Evolutionary conservation across 2,113 vertebrate genomes (phyloP), one percentile per base, ranked within the genome.

Genomic region (Erythrocercus mccallii): DNA sequence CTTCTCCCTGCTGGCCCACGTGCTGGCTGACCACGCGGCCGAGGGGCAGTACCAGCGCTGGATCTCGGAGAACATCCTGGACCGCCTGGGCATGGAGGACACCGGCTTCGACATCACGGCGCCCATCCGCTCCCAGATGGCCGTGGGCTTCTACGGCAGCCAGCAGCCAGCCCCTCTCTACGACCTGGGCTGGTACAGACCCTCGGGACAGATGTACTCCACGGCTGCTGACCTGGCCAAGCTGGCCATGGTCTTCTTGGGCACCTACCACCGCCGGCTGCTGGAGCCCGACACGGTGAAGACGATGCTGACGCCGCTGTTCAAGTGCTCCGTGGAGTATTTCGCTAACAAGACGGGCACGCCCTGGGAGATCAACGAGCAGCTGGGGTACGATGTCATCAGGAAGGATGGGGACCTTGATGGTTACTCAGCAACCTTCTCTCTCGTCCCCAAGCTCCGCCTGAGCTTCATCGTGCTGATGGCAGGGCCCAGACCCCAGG

Each of bases 181-280:
- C 6, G 98, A 99, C 92, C 98, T 99, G 2, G 98, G 99, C 88
- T 99, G 99, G 99, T 99, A 99, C 87, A 97, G 99, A 23, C 99
- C 99, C 12, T 99, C 98, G 0, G 99, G 99, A 11, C 99, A 99
- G 96, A 99, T 99, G 99, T 99, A 98, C 87, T 99, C 99, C 72
- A 99, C 99, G 0, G 80, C 98, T 1, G 98, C 98, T 0, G 99
- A 99, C 97, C 98, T 99, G 96, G 98, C 99, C 94, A 99, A 98
- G 94, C 92, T 99, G 53, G 98, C 98, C 31, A 98, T 98, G 98
- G 97, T 97, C 56, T 98, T 99, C 25, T 64, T 99, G 82, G 99
- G 98, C 1, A 94, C 97, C 3, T 98, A 98, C 38, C 96, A 98
- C 62, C 96, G 80, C 15, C 96, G 38, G 18, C 94, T 99, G 19